Evolutionary conservation across 2,888 invertebrate genomes (phyloP).

Genomic region (Clepsis dumicolana): DNA sequence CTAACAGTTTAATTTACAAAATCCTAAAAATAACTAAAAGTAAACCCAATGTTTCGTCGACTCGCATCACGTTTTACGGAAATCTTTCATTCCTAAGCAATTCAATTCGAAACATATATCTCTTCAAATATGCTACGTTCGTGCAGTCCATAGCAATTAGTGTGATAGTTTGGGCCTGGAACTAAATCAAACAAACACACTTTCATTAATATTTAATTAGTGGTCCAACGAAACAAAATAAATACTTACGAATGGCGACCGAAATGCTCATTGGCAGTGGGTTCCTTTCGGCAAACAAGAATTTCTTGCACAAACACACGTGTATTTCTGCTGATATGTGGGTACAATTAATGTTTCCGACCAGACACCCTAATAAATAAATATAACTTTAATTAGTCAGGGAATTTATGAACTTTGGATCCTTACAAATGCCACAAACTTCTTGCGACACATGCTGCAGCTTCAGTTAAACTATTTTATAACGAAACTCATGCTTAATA

Average conservation of each 20-base stretch:
- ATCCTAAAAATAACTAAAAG: too few relatives aligned
- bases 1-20: too few relatives aligned
- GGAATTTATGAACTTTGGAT: not conserved
- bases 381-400: not conserved
- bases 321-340: not conserved
- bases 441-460: not conserved
- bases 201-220: slow-evolving; percentile 3
- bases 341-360: slow-evolving; percentile 1
- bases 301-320: not conserved
- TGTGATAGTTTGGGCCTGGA: slow-evolving; percentile 6
- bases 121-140: not conserved
- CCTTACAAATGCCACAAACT: not conserved
- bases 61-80: not conserved
- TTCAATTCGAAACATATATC: not conserved
- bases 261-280: not conserved
- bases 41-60: not conserved
- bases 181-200: slow-evolving; percentile 5
- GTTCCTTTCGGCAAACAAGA: not conserved
- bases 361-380: not conserved
- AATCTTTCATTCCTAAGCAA: not conserved
- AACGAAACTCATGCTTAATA: not conserved
- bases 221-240: not conserved
- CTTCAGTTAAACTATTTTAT: not conserved
- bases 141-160: not conserved
- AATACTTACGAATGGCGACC: not conserved